These are phyloP conservation scores for Vanessa tameamea DNA, from an alignment of 1,140 invertebrate genomes.

Conservation along the genomic window DNA sequence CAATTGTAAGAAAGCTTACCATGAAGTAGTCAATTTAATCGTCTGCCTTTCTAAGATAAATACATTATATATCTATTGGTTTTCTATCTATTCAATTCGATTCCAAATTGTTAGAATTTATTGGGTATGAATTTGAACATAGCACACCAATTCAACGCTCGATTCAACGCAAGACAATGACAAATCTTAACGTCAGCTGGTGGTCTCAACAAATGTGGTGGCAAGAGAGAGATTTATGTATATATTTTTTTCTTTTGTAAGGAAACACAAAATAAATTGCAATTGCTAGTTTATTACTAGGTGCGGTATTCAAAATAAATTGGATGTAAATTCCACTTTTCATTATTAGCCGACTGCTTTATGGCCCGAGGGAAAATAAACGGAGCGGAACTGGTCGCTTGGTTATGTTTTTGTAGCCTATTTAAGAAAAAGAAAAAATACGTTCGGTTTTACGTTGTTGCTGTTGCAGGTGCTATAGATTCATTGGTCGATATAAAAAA, in stretches of 20 bases:
- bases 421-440: slow-evolving; percentile 19
- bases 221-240: slow-evolving; percentile 39
- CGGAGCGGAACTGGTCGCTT: slow-evolving; percentile 23
- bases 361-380: slow-evolving; percentile 29
- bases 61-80: too few species aligned
- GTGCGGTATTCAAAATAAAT: slow-evolving; percentile 36
- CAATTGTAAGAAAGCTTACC: too few species aligned
- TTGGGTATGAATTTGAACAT: not conserved
- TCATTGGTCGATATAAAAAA: not conserved
- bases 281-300: slow-evolving; percentile 27
- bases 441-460: not conserved
- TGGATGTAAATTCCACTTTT: slow-evolving; percentile 35
- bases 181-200: slow-evolving; percentile 32
- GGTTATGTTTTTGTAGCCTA: slow-evolving; percentile 26
- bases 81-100: too few species aligned
- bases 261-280: slow-evolving; percentile 25
- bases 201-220: slow-evolving; percentile 35
- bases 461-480: not conserved
- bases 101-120: too few species aligned
- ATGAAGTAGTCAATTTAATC: too few species aligned
- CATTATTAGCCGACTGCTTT: slow-evolving; percentile 35
- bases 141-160: not conserved
- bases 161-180: slow-evolving; percentile 31
- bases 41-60: too few species aligned
- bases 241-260: slow-evolving; percentile 34